Evolutionary conservation across 2,113 vertebrate species (phyloP).

Genomic region (Neogobius melanostomus): DNA sequence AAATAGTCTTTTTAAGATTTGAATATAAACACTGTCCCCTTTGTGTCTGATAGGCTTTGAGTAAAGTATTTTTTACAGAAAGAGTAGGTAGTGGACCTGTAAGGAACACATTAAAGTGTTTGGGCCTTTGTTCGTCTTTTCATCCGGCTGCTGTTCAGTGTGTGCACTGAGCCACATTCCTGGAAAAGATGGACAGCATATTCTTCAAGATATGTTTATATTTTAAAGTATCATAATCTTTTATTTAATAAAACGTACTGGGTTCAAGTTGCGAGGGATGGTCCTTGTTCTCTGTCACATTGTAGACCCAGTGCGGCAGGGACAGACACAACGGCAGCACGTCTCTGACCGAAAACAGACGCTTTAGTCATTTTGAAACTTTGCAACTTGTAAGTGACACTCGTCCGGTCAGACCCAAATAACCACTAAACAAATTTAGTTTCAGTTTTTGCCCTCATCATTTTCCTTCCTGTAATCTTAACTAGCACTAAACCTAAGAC

Average conservation of each 20-base stretch:
- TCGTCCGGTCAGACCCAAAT: not conserved
- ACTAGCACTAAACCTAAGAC: too few relatives aligned
- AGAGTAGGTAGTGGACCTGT: conserved; percentile 38
- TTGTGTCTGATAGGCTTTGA: too few relatives aligned
- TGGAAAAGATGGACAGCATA: conserved; percentile 20
- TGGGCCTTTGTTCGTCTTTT: conserved; percentile 43
- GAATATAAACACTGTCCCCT: too few relatives aligned
- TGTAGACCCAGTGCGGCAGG: conserved; percentile 67
- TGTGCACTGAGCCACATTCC: conserved; percentile 69
- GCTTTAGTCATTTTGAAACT: not conserved
- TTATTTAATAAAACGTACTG: conserved; percentile 49
- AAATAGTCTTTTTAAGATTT: not conserved
- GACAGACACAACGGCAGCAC: conserved; percentile 77
- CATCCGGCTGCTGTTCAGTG: conserved; percentile 29
- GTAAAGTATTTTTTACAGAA: not conserved
- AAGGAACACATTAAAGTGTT: conserved; percentile 69
- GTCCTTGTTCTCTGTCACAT: conserved; percentile 29
- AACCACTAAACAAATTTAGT: too few relatives aligned
- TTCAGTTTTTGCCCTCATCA: too few relatives aligned
- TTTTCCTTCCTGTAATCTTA: too few relatives aligned
- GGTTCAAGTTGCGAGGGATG: conserved; percentile 60
- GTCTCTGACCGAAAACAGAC: conserved; percentile 71
- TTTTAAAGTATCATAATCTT: not conserved
- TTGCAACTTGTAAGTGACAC: not conserved
- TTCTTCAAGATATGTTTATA: not conserved